These are phyloP conservation scores for Hippopotamyrus pictus DNA, from an alignment of 2,797 vertebrate genomes.

Conservation along the genomic window DNA sequence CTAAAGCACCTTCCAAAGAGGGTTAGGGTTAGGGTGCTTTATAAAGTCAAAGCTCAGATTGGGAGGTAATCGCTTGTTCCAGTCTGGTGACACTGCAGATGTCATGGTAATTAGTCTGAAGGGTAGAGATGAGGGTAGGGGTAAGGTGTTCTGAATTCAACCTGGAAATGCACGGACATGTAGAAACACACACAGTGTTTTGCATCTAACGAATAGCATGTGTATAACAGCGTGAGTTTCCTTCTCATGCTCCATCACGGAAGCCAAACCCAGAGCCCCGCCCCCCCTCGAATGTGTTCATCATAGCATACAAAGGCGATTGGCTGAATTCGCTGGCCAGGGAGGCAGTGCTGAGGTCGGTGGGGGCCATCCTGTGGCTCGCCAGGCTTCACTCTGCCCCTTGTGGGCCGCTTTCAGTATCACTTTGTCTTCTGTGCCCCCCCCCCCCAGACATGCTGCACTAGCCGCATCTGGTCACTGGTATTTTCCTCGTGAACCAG, in stretches of 20 bases:
- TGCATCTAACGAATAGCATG: not conserved
- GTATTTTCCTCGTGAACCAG: not conserved
- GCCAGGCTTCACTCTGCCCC: not conserved
- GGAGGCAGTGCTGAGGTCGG: not conserved
- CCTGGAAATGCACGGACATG: not conserved
- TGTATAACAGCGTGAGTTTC: not conserved
- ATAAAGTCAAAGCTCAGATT: not conserved
- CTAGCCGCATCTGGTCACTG: not conserved
- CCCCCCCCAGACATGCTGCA: not conserved
- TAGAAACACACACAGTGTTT: not conserved
- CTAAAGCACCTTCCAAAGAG: not conserved
- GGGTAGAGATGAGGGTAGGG: not conserved
- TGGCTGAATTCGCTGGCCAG: not conserved
- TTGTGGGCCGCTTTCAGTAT: not conserved
- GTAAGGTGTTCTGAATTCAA: not conserved
- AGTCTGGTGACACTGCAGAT: constrained; percentile 1
- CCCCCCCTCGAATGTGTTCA: not conserved
- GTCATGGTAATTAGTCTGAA: constrained; percentile 2
- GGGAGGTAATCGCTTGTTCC: constrained; percentile 3
- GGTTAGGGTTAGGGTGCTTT: not conserved
- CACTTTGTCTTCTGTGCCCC: not conserved
- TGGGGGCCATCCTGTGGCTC: not conserved
- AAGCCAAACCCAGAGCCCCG: not conserved
- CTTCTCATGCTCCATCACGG: not conserved
- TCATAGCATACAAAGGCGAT: not conserved